Conservation (phyloP, 2,888 invertebrate species). For the Drosophila mulleri region DNA sequence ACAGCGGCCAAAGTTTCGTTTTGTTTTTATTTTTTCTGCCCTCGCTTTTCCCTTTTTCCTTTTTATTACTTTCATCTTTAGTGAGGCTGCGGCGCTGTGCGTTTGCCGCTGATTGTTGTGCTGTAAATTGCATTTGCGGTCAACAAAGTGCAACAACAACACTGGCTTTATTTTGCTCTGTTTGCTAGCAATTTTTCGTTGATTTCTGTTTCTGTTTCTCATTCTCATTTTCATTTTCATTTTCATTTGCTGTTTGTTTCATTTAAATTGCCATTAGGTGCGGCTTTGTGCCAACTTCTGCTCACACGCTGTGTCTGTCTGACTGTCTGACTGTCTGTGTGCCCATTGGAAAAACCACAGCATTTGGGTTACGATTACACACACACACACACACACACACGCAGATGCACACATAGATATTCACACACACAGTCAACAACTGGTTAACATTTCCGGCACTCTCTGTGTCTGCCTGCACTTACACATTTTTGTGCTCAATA, state of each 20-base stretch:
- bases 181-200: slow-evolving; percentile 36
- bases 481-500: slow-evolving; percentile 60
- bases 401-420: background rate
- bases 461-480: slow-evolving; percentile 24
- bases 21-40: slow-evolving; percentile 31
- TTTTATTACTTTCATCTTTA: slow-evolving; percentile 64
- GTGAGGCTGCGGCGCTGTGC: slow-evolving; percentile 47
- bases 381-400: slow-evolving; percentile 4
- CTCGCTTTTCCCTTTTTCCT: slow-evolving; percentile 21
- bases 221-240: slow-evolving; percentile 20
- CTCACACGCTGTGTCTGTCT: background rate
- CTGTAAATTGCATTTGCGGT: slow-evolving; percentile 82
- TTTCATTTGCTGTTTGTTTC: slow-evolving; percentile 40
- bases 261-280: slow-evolving; percentile 76
- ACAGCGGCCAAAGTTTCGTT: slow-evolving; percentile 39
- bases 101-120: slow-evolving; percentile 72
- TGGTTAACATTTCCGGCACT: slow-evolving; percentile 53
- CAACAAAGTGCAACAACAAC: slow-evolving; percentile 49
- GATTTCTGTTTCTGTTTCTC: slow-evolving; percentile 27
- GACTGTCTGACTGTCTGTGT: slow-evolving; percentile 8
- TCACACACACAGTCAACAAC: slow-evolving; percentile 1
- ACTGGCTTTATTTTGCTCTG: slow-evolving; percentile 22
- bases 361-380: slow-evolving; percentile 53
- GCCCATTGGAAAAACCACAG: slow-evolving; percentile 47
- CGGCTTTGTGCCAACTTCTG: slow-evolving; percentile 36